Evolutionary conservation across 1,140 invertebrate species (phyloP).

Genomic region (Drosophila orosa): DNA sequence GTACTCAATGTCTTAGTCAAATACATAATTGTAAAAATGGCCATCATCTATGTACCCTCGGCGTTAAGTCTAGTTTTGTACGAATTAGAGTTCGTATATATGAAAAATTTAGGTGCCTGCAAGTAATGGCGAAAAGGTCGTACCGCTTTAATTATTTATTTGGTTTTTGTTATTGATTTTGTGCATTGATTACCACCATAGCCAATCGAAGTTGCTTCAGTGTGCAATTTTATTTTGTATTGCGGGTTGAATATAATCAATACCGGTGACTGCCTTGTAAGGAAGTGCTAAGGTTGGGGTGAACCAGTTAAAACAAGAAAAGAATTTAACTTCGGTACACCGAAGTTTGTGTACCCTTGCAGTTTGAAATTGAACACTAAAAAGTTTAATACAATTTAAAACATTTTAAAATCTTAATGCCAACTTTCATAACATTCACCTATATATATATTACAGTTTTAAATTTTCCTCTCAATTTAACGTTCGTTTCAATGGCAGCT

Average conservation of each 20-base stretch:
- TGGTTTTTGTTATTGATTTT: background rate
- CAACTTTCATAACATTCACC: too few relatives aligned
- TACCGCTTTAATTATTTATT: too few relatives aligned
- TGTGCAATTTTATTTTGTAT: background rate
- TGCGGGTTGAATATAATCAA: background rate
- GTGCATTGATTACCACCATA: background rate
- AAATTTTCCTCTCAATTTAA: too few relatives aligned
- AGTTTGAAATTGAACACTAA: too few relatives aligned
- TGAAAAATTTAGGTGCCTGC: slow-evolving; percentile 5
- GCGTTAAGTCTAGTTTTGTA: background rate
- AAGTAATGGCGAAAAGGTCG: slow-evolving; percentile 5
- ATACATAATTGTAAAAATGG: slow-evolving; percentile 6
- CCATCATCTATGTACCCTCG: slow-evolving; percentile 6
- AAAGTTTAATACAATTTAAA: too few relatives aligned
- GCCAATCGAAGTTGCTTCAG: background rate
- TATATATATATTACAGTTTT: too few relatives aligned
- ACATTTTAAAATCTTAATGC: too few relatives aligned
- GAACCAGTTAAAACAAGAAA: too few relatives aligned
- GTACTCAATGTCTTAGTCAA: background rate
- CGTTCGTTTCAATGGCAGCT: too few relatives aligned
- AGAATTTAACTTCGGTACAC: too few relatives aligned
- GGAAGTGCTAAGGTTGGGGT: too few relatives aligned
- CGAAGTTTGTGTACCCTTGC: too few relatives aligned
- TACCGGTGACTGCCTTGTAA: background rate
- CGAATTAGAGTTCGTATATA: slow-evolving; percentile 6